A percentile compares a stretch with the other conserved stretches of the same genome.
Evolutionary conservation across 2,113 vertebrate species (phyloP).

Genomic region (Rhynchomys soricoides): DNA sequence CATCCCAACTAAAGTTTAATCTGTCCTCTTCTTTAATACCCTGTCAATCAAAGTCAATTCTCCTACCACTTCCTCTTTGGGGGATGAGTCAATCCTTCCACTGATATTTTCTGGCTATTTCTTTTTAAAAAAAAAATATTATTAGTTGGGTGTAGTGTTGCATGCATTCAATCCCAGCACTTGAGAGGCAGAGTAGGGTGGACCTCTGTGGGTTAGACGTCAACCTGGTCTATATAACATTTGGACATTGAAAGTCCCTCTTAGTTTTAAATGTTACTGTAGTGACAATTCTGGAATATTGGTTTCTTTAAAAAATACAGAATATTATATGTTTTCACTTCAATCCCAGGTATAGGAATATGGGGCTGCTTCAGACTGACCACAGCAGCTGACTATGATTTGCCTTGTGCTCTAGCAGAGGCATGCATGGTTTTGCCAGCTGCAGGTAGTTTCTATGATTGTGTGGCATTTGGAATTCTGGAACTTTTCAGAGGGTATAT

Average conservation of each 20-base stretch:
- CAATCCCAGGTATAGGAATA: no score
- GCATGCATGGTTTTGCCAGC: no score
- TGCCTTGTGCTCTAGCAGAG: no score
- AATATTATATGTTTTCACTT: no score
- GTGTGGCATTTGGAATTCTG: no score
- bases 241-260: neutral
- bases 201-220: neutral
- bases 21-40: slow-evolving; percentile 10
- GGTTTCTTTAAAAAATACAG: no score
- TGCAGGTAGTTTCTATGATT: no score
- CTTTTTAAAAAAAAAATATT: neutral
- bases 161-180: neutral
- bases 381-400: no score
- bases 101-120: neutral
- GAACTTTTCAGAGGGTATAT: no score
- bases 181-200: neutral
- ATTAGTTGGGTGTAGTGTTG: neutral
- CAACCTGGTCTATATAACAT: neutral
- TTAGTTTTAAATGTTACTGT: neutral
- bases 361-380: no score
- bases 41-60: neutral
- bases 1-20: neutral
- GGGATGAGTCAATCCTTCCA: neutral
- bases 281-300: no score
- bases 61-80: neutral